A percentile compares a stretch with the other conserved stretches of the same genome.
Conservation (phyloP, 1,140 invertebrate species). For the Drosophila nigrodunni region DNA sequence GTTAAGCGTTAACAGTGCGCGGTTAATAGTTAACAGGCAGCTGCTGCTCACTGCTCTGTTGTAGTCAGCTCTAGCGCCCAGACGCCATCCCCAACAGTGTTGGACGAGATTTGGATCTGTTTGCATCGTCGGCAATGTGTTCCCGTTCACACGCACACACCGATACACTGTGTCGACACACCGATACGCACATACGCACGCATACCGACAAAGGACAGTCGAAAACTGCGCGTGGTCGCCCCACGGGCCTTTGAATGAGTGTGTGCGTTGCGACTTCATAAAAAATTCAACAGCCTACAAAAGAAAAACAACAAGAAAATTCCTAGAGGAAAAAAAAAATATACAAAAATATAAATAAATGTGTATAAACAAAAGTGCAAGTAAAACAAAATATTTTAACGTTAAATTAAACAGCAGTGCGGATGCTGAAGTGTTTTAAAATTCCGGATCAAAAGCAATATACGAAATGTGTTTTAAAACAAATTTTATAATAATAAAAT, state of each 20-base stretch:
- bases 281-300: constrained; percentile 75
- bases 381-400: constrained; percentile 42
- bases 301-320: constrained; percentile 51
- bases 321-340: constrained; percentile 29
- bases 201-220: constrained; percentile 45
- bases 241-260: constrained; percentile 23
- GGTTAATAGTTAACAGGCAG: constrained; percentile 35
- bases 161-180: constrained; percentile 8
- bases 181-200: constrained; percentile 18
- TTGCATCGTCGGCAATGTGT: constrained; percentile 52
- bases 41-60: background rate
- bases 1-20: constrained; percentile 43
- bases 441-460: constrained; percentile 1
- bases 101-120: constrained; percentile 70
- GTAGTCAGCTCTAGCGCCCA: constrained; percentile 25
- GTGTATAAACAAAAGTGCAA: constrained; percentile 48
- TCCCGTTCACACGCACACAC: constrained; percentile 36
- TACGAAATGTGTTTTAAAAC: constrained; percentile 25
- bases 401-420: constrained; percentile 29
- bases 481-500: constrained; percentile 19
- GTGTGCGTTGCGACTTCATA: constrained; percentile 58
- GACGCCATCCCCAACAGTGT: constrained; percentile 54
- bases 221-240: constrained; percentile 50
- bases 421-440: constrained; percentile 5
- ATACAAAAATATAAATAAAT: constrained; percentile 42